Conservation (phyloP, 2,113 vertebrate species). For the Apaloderma vittatum region DNA sequence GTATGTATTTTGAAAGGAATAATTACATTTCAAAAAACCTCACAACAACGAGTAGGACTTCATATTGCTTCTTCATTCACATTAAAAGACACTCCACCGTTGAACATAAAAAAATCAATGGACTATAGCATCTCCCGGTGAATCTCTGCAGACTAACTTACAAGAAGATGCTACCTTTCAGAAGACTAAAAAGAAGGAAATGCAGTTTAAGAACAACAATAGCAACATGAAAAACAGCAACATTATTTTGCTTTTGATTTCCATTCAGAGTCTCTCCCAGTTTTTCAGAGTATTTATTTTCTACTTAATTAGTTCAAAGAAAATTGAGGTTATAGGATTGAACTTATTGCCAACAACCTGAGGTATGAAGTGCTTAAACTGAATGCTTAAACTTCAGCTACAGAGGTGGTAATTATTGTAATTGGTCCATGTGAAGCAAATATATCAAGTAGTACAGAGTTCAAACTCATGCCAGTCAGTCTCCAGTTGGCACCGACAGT, state of each 20-base stretch:
- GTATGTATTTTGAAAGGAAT: background rate
- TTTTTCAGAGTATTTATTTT: conserved; percentile 18
- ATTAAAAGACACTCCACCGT: background rate
- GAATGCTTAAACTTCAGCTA: conserved; percentile 20
- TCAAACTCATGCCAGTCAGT: conserved; percentile 62
- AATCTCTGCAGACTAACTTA: background rate
- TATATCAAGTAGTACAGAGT: conserved; percentile 38
- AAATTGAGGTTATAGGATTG: conserved; percentile 41
- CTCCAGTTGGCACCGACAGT: conserved; percentile 57
- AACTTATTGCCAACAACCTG: conserved; percentile 43
- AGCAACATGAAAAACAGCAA: background rate
- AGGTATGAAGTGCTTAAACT: conserved; percentile 9
- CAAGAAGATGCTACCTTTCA: background rate
- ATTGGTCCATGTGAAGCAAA: conserved; percentile 56
- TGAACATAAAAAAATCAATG: conserved; percentile 2
- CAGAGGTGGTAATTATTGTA: conserved; percentile 66
- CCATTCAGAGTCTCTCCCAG: background rate
- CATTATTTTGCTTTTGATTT: background rate
- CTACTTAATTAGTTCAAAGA: conserved; percentile 37
- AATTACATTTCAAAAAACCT: background rate
- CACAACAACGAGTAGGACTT: background rate
- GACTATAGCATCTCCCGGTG: background rate
- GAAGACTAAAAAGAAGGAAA: background rate
- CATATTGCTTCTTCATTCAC: background rate
- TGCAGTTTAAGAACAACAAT: background rate